A percentile compares a stretch with the other conserved stretches of the same genome.
Conservation (phyloP, 2,797 vertebrate genomes). For the Arrhamphus sclerolepis region DNA sequence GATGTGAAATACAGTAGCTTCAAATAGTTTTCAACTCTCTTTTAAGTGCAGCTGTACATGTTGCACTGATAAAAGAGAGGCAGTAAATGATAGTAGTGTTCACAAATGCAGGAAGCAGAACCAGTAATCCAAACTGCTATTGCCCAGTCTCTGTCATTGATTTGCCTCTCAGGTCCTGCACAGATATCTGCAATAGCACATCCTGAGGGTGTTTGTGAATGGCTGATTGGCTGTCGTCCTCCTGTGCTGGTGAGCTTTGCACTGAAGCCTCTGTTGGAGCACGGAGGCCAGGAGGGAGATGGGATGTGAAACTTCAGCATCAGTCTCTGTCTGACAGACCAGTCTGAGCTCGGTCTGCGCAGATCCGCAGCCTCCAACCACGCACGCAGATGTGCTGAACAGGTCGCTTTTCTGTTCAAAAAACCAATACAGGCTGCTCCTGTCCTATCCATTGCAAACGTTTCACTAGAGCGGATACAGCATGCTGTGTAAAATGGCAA, state of each 20-base stretch:
- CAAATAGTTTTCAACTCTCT: no score
- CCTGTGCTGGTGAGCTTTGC: constrained; percentile 2
- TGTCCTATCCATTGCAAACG: constrained; percentile 23
- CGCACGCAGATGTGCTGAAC: constrained; percentile 28
- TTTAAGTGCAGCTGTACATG: no score
- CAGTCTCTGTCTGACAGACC: constrained; percentile 4
- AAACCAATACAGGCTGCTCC: not conserved
- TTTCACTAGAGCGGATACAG: constrained; percentile 16
- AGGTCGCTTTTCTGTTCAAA: constrained; percentile 13
- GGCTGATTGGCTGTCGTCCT: not conserved
- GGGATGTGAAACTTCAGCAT: constrained; percentile 33
- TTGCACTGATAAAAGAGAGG: no score
- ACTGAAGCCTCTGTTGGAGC: not conserved
- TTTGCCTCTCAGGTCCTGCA: constrained; percentile 26
- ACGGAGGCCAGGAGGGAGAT: constrained; percentile 17
- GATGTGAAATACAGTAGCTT: no score
- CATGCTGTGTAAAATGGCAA: constrained; percentile 29
- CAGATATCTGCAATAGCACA: constrained; percentile 15
- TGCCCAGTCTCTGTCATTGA: constrained; percentile 17
- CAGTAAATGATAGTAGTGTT: no score
- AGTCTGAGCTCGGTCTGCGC: not conserved
- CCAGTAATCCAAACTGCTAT: constrained; percentile 10
- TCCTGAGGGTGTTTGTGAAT: constrained; percentile 21
- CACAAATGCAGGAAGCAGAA: constrained; percentile 10
- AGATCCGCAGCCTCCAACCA: constrained; percentile 15